Conservation (phyloP, 2,797 vertebrate genomes). For the Brachymystax lenok region DNA sequence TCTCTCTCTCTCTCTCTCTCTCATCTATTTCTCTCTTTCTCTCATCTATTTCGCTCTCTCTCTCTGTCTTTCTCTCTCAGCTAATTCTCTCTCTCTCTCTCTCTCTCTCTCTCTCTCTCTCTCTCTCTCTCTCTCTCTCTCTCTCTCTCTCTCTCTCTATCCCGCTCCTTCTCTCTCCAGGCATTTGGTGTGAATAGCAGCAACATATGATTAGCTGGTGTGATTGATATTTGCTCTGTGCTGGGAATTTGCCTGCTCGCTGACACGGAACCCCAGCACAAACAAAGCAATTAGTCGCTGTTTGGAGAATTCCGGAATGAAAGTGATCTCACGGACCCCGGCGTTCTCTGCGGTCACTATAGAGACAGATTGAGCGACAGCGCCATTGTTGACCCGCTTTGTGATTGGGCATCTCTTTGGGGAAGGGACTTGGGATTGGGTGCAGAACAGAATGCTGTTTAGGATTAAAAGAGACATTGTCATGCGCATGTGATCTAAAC, state of each 20-base stretch:
- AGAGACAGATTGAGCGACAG: slow-evolving; percentile 66
- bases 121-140: neutral
- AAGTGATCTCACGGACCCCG: slow-evolving; percentile 49
- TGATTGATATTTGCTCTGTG: slow-evolving; percentile 63
- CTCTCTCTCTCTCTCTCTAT: neutral
- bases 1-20: too few species aligned
- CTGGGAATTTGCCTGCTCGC: slow-evolving; percentile 57
- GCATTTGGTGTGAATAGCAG: slow-evolving; percentile 31
- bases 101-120: too few species aligned
- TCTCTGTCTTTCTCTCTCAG: neutral
- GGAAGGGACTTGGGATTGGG: slow-evolving; percentile 23
- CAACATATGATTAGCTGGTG: slow-evolving; percentile 51
- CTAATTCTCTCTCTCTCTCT: neutral
- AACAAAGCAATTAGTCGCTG: slow-evolving; percentile 67
- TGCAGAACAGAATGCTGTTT: slow-evolving; percentile 40
- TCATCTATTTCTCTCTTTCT: too few species aligned
- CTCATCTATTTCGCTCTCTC: neutral
- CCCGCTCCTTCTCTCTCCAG: neutral
- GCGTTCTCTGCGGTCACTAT: slow-evolving; percentile 50
- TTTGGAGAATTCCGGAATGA: slow-evolving; percentile 51
- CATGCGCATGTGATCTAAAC: slow-evolving; percentile 67
- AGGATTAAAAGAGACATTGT: slow-evolving; percentile 66
- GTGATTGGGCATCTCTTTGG: slow-evolving; percentile 49
- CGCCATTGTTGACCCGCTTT: slow-evolving; percentile 67
- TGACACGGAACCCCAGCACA: slow-evolving; percentile 56